phyloP scores from a whole-genome alignment of 2,888 invertebrate genomes.

The Heliothis peltigera region DNA sequence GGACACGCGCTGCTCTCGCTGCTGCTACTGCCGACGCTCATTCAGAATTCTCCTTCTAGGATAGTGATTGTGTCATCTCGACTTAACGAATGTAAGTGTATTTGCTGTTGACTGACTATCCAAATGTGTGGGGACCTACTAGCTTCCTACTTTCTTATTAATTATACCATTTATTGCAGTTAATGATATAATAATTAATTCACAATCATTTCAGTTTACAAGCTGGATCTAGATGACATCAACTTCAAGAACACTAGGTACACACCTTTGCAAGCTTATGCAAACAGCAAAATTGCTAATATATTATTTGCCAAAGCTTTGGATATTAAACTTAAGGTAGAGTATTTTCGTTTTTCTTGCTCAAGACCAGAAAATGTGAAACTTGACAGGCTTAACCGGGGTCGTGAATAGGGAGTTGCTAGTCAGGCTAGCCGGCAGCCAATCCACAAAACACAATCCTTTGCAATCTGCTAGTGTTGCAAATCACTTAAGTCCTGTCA shows the following conservation, averaged over 20 bases:
- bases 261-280: conserved; percentile 91
- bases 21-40: conserved; percentile 90
- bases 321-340: conserved; percentile 90
- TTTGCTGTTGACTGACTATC: too few species aligned
- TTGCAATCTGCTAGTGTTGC: too few species aligned
- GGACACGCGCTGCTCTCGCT: conserved; percentile 91
- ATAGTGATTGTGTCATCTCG: conserved; percentile 89
- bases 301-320: conserved; percentile 93
- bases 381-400: too few species aligned
- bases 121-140: too few species aligned
- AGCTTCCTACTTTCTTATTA: too few species aligned
- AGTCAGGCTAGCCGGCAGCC: too few species aligned
- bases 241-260: conserved; percentile 92
- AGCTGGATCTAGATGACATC: conserved; percentile 91
- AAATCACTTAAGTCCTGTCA: too few species aligned
- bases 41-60: conserved; percentile 88
- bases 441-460: too few species aligned
- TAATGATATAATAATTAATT: not conserved
- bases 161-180: not conserved
- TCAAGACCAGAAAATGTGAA: too few species aligned
- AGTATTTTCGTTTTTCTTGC: too few species aligned
- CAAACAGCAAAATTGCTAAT: conserved; percentile 94
- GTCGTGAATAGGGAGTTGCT: too few species aligned
- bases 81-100: not conserved
- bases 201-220: conserved; percentile 74